Conservation (phyloP, 1,140 invertebrate genomes). For the Halyomorpha halys region DNA sequence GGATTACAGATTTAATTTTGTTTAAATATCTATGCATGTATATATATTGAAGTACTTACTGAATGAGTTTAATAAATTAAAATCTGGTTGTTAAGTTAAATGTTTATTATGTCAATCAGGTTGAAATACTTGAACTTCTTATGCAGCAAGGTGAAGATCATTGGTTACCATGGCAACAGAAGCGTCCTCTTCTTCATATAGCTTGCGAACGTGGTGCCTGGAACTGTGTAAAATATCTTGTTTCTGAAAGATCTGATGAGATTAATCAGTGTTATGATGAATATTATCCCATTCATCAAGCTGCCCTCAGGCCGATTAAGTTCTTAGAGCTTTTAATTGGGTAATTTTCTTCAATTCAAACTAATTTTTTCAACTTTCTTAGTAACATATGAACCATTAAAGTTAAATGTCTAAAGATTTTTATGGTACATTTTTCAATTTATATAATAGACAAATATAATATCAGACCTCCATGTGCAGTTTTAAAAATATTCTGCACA, state of each 20-base stretch:
- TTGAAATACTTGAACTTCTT: constrained; percentile 48
- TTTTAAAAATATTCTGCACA: too few species aligned
- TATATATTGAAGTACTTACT: too few species aligned
- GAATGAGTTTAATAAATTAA: too few species aligned
- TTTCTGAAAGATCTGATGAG: constrained; percentile 53
- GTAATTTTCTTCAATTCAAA: constrained; percentile 22
- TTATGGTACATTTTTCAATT: too few species aligned
- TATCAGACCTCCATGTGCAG: too few species aligned
- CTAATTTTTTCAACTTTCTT: too few species aligned
- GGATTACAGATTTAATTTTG: too few species aligned
- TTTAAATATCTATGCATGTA: too few species aligned
- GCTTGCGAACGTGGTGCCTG: constrained; percentile 59
- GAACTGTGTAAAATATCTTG: constrained; percentile 56
- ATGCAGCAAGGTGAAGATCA: constrained; percentile 56
- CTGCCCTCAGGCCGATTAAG: constrained; percentile 52
- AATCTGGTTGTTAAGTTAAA: background rate
- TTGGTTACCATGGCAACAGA: constrained; percentile 48
- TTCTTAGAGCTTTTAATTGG: constrained; percentile 54
- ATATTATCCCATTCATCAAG: constrained; percentile 65
- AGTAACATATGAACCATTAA: too few species aligned
- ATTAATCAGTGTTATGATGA: constrained; percentile 64
- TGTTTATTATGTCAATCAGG: constrained; percentile 26
- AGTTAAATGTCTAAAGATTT: too few species aligned
- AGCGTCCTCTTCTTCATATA: constrained; percentile 50
- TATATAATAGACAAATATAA: too few species aligned